A percentile compares a stretch with the other conserved stretches of the same genome.
Evolutionary conservation across 1,140 invertebrate species (phyloP).

Genomic region (Rhopalosiphum padi): DNA sequence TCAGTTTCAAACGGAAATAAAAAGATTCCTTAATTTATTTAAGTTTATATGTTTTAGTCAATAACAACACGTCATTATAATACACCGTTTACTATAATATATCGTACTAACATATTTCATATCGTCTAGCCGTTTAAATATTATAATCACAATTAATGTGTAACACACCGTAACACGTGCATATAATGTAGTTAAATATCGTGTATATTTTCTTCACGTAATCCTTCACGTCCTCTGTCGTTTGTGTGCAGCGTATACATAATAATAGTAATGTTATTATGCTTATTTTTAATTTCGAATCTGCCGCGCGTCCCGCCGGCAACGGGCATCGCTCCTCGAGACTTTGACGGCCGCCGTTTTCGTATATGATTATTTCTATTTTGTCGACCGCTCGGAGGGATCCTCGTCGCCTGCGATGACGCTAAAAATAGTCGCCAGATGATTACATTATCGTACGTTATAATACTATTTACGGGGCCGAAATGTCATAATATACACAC

Average conservation of each 20-base stretch:
- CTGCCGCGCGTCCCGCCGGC: too few species aligned
- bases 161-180: not conserved
- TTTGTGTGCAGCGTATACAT: not conserved
- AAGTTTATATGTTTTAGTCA: not conserved
- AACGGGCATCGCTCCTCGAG: not conserved
- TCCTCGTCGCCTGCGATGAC: not conserved
- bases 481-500: not conserved
- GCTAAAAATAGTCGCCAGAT: conserved; percentile 13
- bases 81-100: not conserved
- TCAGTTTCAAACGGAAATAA: not conserved
- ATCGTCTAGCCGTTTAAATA: not conserved
- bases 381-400: not conserved
- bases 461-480: not conserved
- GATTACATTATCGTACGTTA: not conserved
- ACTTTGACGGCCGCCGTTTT: not conserved
- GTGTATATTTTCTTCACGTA: not conserved
- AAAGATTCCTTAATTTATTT: not conserved
- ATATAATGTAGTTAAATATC: not conserved
- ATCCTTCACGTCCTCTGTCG: not conserved
- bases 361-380: not conserved
- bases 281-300: too few species aligned
- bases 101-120: not conserved
- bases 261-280: not conserved
- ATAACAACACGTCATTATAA: too few species aligned
- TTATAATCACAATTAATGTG: not conserved